Evolutionary conservation across 2,113 vertebrate genomes (phyloP), one percentile per base, ranked within the genome.

Genomic region (Chrysochloris asiatica): DNA sequence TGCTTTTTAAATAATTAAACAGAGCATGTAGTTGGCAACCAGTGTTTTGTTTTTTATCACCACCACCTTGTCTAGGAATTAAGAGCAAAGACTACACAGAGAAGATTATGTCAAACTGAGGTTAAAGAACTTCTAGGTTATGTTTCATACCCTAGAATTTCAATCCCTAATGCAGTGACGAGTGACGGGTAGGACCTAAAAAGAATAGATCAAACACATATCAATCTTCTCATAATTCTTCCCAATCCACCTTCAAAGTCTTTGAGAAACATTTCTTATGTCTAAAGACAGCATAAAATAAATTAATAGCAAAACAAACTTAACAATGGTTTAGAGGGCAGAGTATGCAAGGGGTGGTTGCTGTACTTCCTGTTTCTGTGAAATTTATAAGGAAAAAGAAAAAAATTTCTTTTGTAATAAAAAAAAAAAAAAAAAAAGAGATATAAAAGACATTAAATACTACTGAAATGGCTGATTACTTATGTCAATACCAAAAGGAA

Each of bases 301-400:
- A 67, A 88, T 41, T 28, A 78, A 56, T 77, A 78, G 71, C 22
- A 76, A 90, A 75, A 56, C 21, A 71, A 90, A 30, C 33, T 71
- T 36, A 84, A 63, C 48, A 77, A 73, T 71, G 63, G 50, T 50
- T 45, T 91, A 76, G 28, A 63, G 38, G 56, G 22, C 85, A 26
- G 10, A 75, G 21, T n/a, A 59, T 61, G 86, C 24, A 24, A 36
- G 26, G 41, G 19, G 30, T 9, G 4, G 45, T 28, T 83, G 84
- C 79, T 2, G 77, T 81, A 69, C 63, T 93, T 95, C 33, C 48
- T 84, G 28, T 61, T 89, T 76, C 56, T 93, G 22, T 88, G 33
- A 61, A 54, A 36, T 63, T 63, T 91, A 38, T 63, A 4, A 26
- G 28, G 47, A 9, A 41, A n/a, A n/a, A n/a, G n/a, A n/a, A n/a